Evolutionary conservation across 2,888 invertebrate genomes (phyloP).

Genomic region (Eudemis profundana): DNA sequence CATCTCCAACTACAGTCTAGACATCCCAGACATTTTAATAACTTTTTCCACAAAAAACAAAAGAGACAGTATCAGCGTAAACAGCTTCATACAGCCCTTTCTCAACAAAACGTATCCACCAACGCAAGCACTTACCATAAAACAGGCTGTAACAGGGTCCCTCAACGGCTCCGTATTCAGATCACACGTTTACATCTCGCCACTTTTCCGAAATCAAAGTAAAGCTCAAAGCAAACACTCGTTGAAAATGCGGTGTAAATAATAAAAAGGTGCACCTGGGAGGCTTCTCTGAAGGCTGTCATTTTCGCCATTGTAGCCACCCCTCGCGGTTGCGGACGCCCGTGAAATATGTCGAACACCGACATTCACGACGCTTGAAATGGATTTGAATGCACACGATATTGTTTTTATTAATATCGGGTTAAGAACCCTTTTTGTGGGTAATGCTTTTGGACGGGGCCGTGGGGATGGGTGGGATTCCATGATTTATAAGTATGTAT

Average conservation of each 20-base stretch:
- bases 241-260: constrained; percentile 84
- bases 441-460: neutral
- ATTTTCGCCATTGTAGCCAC: constrained; percentile 76
- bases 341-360: constrained; percentile 71
- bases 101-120: constrained; percentile 51
- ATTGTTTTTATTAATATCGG: constrained; percentile 42
- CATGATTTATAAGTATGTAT: neutral
- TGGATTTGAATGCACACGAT: constrained; percentile 50
- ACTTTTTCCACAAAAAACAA: constrained; percentile 19
- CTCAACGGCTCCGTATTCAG: constrained; percentile 69
- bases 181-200: constrained; percentile 77
- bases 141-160: constrained; percentile 56
- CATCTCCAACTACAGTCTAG: constrained; percentile 15
- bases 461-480: neutral
- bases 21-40: constrained; percentile 33
- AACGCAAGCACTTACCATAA: constrained; percentile 71
- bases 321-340: constrained; percentile 65
- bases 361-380: constrained; percentile 57
- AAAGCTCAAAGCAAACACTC: constrained; percentile 82
- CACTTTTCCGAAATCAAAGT: constrained; percentile 83
- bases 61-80: constrained; percentile 22
- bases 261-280: constrained; percentile 79
- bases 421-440: constrained; percentile 16
- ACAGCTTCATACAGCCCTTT: constrained; percentile 14
- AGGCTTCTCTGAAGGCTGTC: constrained; percentile 70